Percentiles rank a stretch among this genome's conserved stretches.
phyloP scores from a whole-genome alignment of 2,888 invertebrate species.

The Drosophila suboccidentalis region DNA sequence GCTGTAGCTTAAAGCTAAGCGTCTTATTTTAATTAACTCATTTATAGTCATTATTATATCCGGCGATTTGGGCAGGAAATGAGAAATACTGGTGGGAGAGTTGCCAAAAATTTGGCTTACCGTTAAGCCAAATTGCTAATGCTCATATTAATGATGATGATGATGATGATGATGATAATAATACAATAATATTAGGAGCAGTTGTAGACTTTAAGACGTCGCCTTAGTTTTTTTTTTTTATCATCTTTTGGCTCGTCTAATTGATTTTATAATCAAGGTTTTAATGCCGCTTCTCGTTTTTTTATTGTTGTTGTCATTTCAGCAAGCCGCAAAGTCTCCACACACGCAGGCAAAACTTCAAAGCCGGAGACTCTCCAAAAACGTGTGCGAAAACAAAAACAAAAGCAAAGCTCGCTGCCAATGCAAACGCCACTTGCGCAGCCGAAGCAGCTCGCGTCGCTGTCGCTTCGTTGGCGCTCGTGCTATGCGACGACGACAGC shows the following conservation, averaged over 20 bases:
- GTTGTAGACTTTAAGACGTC: slow-evolving; percentile 39
- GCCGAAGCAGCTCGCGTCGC: slow-evolving; percentile 71
- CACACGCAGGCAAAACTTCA: slow-evolving; percentile 59
- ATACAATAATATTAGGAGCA: slow-evolving; percentile 50
- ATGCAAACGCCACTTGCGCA: slow-evolving; percentile 76
- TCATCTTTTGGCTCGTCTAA: slow-evolving; percentile 49
- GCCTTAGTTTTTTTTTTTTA: slow-evolving; percentile 11
- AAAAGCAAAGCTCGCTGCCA: slow-evolving; percentile 33
- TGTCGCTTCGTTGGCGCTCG: slow-evolving; percentile 68
- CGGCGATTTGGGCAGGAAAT: slow-evolving; percentile 70
- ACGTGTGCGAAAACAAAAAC: slow-evolving; percentile 54
- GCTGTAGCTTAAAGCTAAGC: slow-evolving; percentile 24
- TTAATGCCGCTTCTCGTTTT: slow-evolving; percentile 63
- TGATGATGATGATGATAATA: slow-evolving; percentile 28
- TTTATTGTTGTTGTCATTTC: slow-evolving; percentile 67
- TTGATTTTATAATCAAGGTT: slow-evolving; percentile 80
- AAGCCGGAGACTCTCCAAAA: slow-evolving; percentile 53
- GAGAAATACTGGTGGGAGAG: slow-evolving; percentile 35
- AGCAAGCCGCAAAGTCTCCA: slow-evolving; percentile 55
- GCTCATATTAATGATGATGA: slow-evolving; percentile 44
- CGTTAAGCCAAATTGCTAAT: slow-evolving; percentile 50
- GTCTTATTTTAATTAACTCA: slow-evolving; percentile 72
- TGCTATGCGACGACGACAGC: slow-evolving; percentile 52
- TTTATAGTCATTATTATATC: slow-evolving; percentile 72
- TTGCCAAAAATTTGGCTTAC: slow-evolving; percentile 50